These are phyloP conservation scores for Bubo bubo DNA, from an alignment of 2,113 vertebrate genomes.

Conservation along the genomic window DNA sequence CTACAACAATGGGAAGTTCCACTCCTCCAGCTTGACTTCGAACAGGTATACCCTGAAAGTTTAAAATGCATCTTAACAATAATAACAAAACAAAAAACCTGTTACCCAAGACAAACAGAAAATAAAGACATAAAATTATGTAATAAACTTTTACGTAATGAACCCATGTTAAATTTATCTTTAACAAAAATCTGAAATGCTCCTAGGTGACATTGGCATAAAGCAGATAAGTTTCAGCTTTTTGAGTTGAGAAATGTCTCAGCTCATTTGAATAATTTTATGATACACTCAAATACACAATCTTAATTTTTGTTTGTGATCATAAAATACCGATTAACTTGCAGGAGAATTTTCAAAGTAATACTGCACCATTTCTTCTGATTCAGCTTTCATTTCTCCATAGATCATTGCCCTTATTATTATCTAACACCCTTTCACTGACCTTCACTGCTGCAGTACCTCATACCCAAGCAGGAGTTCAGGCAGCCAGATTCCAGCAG, in stretches of 20 bases:
- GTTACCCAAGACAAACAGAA: not conserved
- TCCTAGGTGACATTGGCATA: not conserved
- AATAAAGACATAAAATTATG: not conserved
- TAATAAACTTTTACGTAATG: not conserved
- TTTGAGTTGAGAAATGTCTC: not conserved
- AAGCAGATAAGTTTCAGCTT: not conserved
- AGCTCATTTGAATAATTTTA: not conserved
- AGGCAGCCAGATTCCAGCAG: not conserved
- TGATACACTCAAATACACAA: not conserved
- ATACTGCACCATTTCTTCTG: not conserved
- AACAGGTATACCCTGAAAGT: not conserved
- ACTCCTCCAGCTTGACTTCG: not conserved
- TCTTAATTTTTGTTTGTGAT: not conserved
- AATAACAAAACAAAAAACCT: not conserved
- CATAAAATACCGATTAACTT: not conserved
- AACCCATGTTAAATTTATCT: not conserved
- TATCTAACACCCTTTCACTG: not conserved
- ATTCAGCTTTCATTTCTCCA: not conserved
- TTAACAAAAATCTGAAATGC: not conserved
- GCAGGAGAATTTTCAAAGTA: not conserved
- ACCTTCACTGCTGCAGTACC: not conserved
- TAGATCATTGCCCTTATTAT: not conserved
- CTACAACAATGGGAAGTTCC: not conserved
- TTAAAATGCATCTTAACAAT: not conserved
- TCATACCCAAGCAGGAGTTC: not conserved